Base-by-base conservation (phyloP, 1,140 invertebrate genomes). In the Drosophila trapezifrons region DNA sequence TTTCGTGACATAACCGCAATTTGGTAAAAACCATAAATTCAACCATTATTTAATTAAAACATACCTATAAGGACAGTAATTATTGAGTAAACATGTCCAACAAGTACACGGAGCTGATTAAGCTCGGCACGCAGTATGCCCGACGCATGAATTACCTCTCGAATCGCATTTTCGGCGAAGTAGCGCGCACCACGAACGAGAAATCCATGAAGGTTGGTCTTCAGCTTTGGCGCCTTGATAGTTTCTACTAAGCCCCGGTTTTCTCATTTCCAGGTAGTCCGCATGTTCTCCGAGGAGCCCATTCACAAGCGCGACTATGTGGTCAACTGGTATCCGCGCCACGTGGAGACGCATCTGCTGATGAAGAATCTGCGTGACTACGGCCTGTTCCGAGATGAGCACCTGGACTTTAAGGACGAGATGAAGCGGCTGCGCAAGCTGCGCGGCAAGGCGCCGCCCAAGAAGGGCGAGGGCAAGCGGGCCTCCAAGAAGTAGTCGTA, bases 341-440 rank as follows among this genome's bases (percentile, higher is more conserved):
- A 97, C 83, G 92, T 95, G 4, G 96, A 98, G 92, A 96, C 95
- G 0, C 93, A 95, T 63, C 76, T 92, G 15, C 91, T 98, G 2
- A 96, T 97, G 95, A 93, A 92, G 54, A 93, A 94, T 66, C 92
- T 98, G 17, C 91, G 97, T 13, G 92, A 94, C 37, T 97, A 97
- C 90, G 97, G 97, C 2, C 92, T 98, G 4, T 98, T 94, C 90
- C 93, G 97, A 80, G 97, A 98, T 92, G 97, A 98, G 90, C 98
- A 98, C 93, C 92, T 95, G 91, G 98, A 98, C 93, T 98, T 98
- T 81, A 96, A 95, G 72, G 97, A 99, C 43, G 97, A 98, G 92
- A 97, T 97, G 95, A 93, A 94, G 65, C 93, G 97, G 64, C 92
- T 97, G 60, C 93, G 95, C 74, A 94, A 93, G 55, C 93, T 98